Percentiles rank a stretch among this genome's conserved stretches.
Evolutionary conservation across 2,797 vertebrate genomes (phyloP).

Genomic region (Pitangus sulphuratus): DNA sequence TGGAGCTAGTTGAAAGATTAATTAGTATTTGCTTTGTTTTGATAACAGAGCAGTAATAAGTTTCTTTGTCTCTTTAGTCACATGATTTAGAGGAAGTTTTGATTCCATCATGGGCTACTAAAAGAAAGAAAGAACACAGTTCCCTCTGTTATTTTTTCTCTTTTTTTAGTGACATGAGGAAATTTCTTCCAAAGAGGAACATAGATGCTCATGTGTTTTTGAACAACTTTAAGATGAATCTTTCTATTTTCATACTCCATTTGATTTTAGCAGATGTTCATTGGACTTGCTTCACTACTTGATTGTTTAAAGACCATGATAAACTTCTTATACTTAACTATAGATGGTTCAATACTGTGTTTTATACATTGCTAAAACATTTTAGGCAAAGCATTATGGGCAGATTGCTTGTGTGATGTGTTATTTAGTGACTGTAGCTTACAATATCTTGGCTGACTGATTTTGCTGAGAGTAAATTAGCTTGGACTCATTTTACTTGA

Average conservation of each 20-base stretch:
- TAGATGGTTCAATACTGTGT: slow-evolving; percentile 2
- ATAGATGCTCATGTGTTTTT: background rate
- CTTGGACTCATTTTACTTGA: slow-evolving; percentile 36
- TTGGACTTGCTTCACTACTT: slow-evolving; percentile 41
- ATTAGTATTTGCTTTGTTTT: slow-evolving; percentile 23
- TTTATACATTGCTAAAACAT: slow-evolving; percentile 40
- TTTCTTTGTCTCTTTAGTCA: background rate
- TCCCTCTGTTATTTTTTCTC: background rate
- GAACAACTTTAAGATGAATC: slow-evolving; percentile 7
- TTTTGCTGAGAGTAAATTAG: slow-evolving; percentile 16
- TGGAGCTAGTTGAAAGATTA: background rate
- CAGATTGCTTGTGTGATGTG: slow-evolving; percentile 2
- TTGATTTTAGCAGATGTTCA: slow-evolving; percentile 28
- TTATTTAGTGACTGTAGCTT: slow-evolving; percentile 35
- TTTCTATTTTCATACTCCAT: slow-evolving; percentile 38
- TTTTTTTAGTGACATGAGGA: background rate
- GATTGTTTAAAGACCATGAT: slow-evolving; percentile 54
- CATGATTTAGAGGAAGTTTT: background rate
- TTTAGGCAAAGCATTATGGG: slow-evolving; percentile 20
- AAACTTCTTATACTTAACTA: slow-evolving; percentile 19
- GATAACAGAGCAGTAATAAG: background rate
- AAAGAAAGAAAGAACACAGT: slow-evolving; percentile 18
- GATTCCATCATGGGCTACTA: background rate
- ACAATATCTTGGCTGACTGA: slow-evolving; percentile 5
- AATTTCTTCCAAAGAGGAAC: slow-evolving; percentile 13